These are phyloP conservation scores for Anseranas semipalmata DNA, from an alignment of 2,113 vertebrate genomes.

Conservation along the genomic window DNA sequence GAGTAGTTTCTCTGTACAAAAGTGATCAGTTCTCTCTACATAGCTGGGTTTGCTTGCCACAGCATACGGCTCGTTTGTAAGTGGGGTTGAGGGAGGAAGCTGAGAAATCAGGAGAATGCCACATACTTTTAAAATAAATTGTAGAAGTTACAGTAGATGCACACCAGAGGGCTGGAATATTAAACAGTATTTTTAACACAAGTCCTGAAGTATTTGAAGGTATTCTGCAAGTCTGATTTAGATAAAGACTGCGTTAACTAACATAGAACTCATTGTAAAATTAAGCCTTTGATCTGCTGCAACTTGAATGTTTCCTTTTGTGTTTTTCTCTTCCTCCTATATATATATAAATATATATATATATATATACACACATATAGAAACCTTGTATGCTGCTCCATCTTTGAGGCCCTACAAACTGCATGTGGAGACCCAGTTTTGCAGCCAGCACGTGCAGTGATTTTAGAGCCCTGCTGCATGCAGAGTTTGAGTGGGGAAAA, in stretches of 20 bases:
- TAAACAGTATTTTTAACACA: neutral
- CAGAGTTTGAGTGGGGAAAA: neutral
- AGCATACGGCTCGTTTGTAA: fast-evolving
- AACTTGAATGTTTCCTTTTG: neutral
- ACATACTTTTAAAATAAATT: neutral
- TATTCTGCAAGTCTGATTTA: neutral
- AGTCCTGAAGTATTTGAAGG: neutral
- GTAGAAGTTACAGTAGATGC: neutral
- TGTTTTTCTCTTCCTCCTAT: neutral
- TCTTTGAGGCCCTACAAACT: neutral
- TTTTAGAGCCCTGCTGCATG: neutral
- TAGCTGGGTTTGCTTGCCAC: neutral
- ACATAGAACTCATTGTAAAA: neutral
- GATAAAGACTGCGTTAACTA: neutral
- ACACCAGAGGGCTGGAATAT: neutral
- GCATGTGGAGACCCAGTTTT: neutral
- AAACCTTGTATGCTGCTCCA: neutral
- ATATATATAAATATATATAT: too few species aligned
- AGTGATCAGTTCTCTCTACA: neutral
- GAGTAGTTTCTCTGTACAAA: neutral
- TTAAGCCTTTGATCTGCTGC: neutral
- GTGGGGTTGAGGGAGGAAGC: neutral
- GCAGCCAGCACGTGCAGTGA: neutral
- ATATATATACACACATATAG: too few species aligned
- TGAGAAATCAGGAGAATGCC: neutral